Percentiles rank a stretch among this genome's conserved stretches.
Evolutionary conservation across 2,797 vertebrate genomes (phyloP).

Genomic region (Avahi laniger): DNA sequence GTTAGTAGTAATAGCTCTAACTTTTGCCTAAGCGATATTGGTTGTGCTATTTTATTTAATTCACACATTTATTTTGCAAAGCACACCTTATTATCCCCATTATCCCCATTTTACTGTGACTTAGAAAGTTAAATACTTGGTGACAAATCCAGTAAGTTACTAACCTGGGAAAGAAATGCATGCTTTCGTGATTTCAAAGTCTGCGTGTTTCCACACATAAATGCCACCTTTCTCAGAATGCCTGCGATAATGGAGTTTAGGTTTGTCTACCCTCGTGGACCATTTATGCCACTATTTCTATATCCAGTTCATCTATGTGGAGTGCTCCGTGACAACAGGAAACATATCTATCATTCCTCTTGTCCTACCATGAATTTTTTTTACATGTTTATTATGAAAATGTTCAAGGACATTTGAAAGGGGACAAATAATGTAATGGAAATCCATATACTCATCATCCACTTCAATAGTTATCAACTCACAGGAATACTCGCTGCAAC

Average conservation of each 20-base stretch:
- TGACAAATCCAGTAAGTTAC: background rate
- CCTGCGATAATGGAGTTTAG: background rate
- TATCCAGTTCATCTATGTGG: fast-evolving
- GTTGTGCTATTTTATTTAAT: background rate
- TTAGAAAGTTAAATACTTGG: background rate
- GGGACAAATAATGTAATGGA: background rate
- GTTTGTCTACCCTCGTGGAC: background rate
- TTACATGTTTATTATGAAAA: background rate
- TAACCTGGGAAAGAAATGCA: background rate
- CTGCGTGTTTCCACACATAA: background rate
- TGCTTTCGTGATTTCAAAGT: background rate
- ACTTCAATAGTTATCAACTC: background rate
- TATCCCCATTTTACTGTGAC: background rate
- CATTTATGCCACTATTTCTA: background rate
- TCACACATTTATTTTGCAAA: background rate
- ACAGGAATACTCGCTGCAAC: background rate
- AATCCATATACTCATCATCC: background rate
- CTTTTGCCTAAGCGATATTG: background rate
- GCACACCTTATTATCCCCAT: background rate
- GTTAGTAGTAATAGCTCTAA: background rate
- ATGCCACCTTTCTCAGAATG: background rate
- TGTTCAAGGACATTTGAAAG: background rate
- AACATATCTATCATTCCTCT: background rate
- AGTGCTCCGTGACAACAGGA: background rate
- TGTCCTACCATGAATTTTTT: background rate